A percentile compares a stretch with the other conserved stretches of the same genome.
These are phyloP conservation scores for Cyclophora albipunctata DNA, from an alignment of 2,888 invertebrate genomes.

Conservation along the genomic window DNA sequence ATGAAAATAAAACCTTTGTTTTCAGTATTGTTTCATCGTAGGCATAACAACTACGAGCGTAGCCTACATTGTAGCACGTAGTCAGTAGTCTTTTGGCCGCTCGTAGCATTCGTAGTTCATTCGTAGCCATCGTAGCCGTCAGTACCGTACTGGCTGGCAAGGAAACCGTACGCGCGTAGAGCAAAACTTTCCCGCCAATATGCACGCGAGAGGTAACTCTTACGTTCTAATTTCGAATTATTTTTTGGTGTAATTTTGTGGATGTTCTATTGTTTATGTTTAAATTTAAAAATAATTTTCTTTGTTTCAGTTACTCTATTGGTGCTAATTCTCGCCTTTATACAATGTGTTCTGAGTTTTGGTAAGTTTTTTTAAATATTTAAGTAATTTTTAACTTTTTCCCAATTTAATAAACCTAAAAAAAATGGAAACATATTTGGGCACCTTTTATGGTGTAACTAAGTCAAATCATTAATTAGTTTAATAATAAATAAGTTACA, in stretches of 20 bases:
- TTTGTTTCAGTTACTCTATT: constrained; percentile 56
- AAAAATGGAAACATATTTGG: too few species aligned
- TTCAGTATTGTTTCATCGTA: too few species aligned
- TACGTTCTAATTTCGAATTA: not conserved
- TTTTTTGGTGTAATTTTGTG: not conserved
- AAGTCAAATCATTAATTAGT: too few species aligned
- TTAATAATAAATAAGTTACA: too few species aligned
- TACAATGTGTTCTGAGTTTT: constrained; percentile 47
- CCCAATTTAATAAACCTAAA: not conserved
- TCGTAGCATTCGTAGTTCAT: too few species aligned
- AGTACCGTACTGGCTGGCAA: constrained; percentile 35
- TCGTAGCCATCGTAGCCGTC: constrained; percentile 10
- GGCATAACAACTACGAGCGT: too few species aligned
- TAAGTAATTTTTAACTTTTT: not conserved
- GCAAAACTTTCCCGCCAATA: constrained; percentile 49
- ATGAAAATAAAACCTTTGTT: too few species aligned
- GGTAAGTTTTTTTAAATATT: constrained; percentile 41
- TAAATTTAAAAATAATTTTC: constrained; percentile 2
- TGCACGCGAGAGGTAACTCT: constrained; percentile 54
- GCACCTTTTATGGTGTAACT: too few species aligned
- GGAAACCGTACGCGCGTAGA: constrained; percentile 41
- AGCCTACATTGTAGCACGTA: too few species aligned
- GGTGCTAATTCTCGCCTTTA: constrained; percentile 51
- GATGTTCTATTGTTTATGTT: not conserved
- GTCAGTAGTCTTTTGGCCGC: too few species aligned